Percentiles rank a stretch among this genome's conserved stretches.
phyloP scores from a whole-genome alignment of 2,797 vertebrate species.

The Paramormyrops hopkinsi region DNA sequence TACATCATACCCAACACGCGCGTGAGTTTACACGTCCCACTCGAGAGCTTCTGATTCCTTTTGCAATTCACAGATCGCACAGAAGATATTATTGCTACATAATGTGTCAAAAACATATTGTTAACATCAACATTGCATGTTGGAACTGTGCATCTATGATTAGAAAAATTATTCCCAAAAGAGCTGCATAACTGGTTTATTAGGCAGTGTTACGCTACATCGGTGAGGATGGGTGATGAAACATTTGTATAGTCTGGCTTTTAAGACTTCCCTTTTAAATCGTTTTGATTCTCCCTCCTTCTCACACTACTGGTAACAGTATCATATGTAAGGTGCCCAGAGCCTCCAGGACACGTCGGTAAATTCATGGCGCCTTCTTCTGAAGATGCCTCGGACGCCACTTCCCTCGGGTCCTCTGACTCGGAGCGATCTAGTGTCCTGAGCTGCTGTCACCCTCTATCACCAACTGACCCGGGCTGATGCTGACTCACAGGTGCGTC shows the following conservation, averaged over 20 bases:
- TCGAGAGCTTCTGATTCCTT: neutral
- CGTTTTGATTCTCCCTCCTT: neutral
- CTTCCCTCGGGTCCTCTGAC: neutral
- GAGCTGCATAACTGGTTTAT: neutral
- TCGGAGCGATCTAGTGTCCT: neutral
- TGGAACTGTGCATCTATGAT: neutral
- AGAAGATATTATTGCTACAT: neutral
- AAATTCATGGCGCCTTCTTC: neutral
- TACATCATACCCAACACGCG: neutral
- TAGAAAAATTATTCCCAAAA: neutral
- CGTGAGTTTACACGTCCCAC: neutral
- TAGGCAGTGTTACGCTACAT: neutral
- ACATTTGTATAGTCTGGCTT: neutral
- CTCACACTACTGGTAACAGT: neutral
- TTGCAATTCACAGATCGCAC: neutral
- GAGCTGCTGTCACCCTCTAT: neutral
- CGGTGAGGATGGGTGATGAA: neutral
- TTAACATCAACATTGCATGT: neutral
- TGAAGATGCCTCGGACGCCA: neutral
- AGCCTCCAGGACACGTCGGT: neutral
- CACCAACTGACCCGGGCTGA: conserved; percentile 20
- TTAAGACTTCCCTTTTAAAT: neutral
- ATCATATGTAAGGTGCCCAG: neutral
- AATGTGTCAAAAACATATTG: neutral
- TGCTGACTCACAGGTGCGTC: conserved; percentile 24